Base-by-base conservation (phyloP, 2,888 invertebrate genomes). In the Glyphotaelius pellucidus region DNA sequence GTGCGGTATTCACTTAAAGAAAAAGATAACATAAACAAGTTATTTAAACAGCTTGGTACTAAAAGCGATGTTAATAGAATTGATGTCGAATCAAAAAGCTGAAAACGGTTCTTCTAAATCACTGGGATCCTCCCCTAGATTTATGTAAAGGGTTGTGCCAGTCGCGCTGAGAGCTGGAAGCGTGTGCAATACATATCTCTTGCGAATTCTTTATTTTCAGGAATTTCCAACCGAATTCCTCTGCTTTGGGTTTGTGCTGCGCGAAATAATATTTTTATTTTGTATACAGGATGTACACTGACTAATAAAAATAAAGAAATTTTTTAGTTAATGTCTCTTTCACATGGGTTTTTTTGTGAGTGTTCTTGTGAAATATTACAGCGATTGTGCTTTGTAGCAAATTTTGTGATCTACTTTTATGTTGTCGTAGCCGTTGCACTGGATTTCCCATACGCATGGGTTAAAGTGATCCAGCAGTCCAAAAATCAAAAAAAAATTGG, bases 101-200 rank as follows among this genome's bases (percentile, higher is more conserved):
- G 83, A 83, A 83, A 81, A 83, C 35, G 35, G 83, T 25, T 32
- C 25, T 83, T 35, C 15, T 83, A 38, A 25, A 35, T 25, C 19
- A 25, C 35, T 25, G 35, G 83, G 83, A 19, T 19, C 31, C 81
- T 32, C 81, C 32, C 81, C 31, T 32, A 83, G 31, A 83, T 83
- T 83, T 83, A 83, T 83, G 83, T 38, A 11, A 25, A 67, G 25
- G 67, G n/a, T n/a, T 67, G 35, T 7, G 32, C 5, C 15, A 32
- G 32, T 4, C 31, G 15, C 81, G 30, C 80, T n/a, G 83, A 52
- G 14, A 14, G 81, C 81, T 32, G 32, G 5, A 3, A 31, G 81
- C 83, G 35, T n/a, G 19, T 83, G 83, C 83, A 83, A 35, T 83
- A 83, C 35, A 32, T 32, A 32, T 83, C 14, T 83, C 83, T 32